phyloP scores from a whole-genome alignment of 2,113 vertebrate genomes.

The Festucalex cinctus region DNA sequence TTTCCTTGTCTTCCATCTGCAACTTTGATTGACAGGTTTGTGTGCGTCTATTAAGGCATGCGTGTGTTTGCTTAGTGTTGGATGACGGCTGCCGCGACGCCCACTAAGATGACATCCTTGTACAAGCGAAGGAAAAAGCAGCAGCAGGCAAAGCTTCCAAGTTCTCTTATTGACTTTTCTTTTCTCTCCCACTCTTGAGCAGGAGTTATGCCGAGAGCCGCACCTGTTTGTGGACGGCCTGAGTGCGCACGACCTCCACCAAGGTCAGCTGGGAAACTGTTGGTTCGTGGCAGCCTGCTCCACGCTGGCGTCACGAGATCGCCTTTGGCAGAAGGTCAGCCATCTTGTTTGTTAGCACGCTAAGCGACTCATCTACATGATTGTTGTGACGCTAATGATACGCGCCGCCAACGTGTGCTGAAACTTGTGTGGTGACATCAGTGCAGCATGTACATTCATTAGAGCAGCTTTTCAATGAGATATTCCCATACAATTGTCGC shows the following conservation, averaged over 20 bases:
- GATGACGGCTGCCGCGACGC: not conserved
- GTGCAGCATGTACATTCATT: no score
- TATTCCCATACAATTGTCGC: no score
- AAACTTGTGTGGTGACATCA: no score
- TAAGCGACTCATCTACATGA: no score
- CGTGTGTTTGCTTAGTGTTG: not conserved
- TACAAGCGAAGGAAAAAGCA: not conserved
- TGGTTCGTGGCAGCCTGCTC: slow-evolving; percentile 73
- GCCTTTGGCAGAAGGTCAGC: slow-evolving; percentile 70
- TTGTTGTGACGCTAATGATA: no score
- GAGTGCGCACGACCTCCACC: slow-evolving; percentile 71
- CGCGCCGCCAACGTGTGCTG: no score
- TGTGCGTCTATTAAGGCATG: not conserved
- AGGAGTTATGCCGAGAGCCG: slow-evolving; percentile 63
- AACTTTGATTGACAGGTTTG: not conserved
- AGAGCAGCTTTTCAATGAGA: no score
- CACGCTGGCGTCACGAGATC: slow-evolving; percentile 67
- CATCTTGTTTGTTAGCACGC: no score
- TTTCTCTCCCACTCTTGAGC: not conserved
- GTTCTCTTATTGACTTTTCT: no score
- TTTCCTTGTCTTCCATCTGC: no score
- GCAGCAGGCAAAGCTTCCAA: no score
- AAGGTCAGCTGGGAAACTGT: slow-evolving; percentile 73
- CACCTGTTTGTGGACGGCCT: slow-evolving; percentile 69
- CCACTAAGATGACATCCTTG: not conserved